Base-by-base conservation (phyloP, 92 coral and sea anemone genomes). In the Paragorgia papillata region DNA sequence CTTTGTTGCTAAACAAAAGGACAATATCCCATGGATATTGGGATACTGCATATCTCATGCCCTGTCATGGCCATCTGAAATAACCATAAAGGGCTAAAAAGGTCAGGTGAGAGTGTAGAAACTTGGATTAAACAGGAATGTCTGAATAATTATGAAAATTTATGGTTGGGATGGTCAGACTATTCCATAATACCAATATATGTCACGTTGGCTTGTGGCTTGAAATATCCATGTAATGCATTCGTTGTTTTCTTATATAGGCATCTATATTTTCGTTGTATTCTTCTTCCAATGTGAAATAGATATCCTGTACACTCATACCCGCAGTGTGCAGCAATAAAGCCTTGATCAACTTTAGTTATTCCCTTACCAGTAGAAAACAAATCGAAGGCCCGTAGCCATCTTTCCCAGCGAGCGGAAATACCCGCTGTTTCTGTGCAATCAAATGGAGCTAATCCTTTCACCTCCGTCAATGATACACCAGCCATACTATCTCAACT, bases 281-380 rank as follows among this genome's bases (percentile, higher is more conserved):
- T 51, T 57, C 86, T 24, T 58, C 89, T 20, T 61, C 51, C 73
- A 82, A 48, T 33, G 86, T 86, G 29, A 76, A 86, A 54, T 66
- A 81, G 51, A 75, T 82, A 59, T 86, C 86, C 49, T 81, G 90
- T 44, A 81, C 84, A 56, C 49, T 62, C 69, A 82, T 66, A 49
- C 77, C 90, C 14, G 86, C 86, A 9, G 86, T 69, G 57, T 82
- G 84, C 13, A 86, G 40, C 26, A 86, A 27, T 81, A 86, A 69
- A 44, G 84, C 90, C 62, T 82, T 86, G 84, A 46, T 82, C 55
- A 19, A 75, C 67, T 33, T 82, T 49, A 57, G 37, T 58, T 77
- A 86, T 76, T 46, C 79, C 87, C 64, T 82, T 74, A 31, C 68
- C 76, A 19, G 8, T 59, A n/a, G 48, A 32, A 62, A 78, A 67